Evolutionary conservation across 2,888 invertebrate species (phyloP).

Genomic region (Drosophila nigritarsus): DNA sequence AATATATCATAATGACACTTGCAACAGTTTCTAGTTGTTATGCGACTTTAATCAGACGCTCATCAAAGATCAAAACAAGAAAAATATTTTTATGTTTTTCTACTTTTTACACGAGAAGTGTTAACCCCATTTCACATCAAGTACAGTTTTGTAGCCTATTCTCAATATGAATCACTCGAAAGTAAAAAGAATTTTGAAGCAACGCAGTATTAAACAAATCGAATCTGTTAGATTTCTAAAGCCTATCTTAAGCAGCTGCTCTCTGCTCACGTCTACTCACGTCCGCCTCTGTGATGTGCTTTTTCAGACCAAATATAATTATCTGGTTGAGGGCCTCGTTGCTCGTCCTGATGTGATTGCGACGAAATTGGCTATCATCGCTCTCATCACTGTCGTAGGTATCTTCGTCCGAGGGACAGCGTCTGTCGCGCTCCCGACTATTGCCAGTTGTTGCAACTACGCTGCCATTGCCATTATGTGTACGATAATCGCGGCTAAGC

Average conservation of each 20-base stretch:
- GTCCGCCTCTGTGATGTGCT: conserved; percentile 91
- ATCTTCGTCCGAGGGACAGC: conserved; percentile 79
- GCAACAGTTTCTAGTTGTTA: not conserved
- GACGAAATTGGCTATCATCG: conserved; percentile 86
- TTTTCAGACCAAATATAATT: conserved; percentile 90
- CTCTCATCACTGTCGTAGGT: conserved; percentile 81
- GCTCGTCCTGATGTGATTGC: conserved; percentile 84
- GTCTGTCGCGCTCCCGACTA: conserved; percentile 63
- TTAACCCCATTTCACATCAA: not conserved
- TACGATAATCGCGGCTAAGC: conserved; percentile 61
- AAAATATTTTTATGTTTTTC: not conserved
- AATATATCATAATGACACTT: too few species aligned
- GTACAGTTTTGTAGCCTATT: not conserved
- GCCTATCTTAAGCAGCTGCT: conserved; percentile 23
- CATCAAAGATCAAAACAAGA: not conserved
- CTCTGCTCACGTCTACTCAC: conserved; percentile 85
- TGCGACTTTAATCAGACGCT: not conserved
- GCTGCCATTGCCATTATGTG: conserved; percentile 49
- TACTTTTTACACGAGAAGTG: not conserved
- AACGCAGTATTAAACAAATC: not conserved
- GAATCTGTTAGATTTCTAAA: not conserved
- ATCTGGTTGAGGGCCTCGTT: conserved; percentile 88
- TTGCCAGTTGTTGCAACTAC: conserved; percentile 39
- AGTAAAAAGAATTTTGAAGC: not conserved
- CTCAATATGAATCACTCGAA: not conserved